phyloP scores from a whole-genome alignment of 2,113 vertebrate species.

The Silurus asotus region DNA sequence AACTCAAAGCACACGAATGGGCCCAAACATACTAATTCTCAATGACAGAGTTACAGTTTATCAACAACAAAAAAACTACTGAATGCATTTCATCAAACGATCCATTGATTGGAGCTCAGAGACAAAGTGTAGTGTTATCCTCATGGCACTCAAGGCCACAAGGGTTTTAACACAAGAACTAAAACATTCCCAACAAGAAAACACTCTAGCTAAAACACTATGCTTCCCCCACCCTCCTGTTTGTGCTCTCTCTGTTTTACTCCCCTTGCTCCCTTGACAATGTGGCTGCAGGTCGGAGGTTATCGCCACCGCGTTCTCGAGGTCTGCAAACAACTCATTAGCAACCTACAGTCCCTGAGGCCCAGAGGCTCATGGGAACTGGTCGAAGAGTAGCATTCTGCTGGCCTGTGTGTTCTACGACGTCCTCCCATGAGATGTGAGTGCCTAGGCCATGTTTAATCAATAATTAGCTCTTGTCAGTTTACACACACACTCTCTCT shows the following conservation, averaged over 20 bases:
- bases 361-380: constrained; percentile 68
- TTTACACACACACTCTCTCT: constrained; percentile 56
- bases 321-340: constrained; percentile 81
- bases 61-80: constrained; percentile 50
- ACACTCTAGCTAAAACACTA: constrained; percentile 48
- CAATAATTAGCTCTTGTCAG: constrained; percentile 77
- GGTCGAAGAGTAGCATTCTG: constrained; percentile 64
- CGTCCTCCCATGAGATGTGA: constrained; percentile 66
- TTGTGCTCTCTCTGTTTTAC: constrained; percentile 47
- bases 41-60: constrained; percentile 55
- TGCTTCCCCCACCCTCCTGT: constrained; percentile 36
- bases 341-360: constrained; percentile 64
- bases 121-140: constrained; percentile 49
- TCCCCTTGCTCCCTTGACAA: constrained; percentile 66
- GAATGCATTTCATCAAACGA: constrained; percentile 47
- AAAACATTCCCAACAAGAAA: constrained; percentile 49
- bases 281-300: constrained; percentile 70
- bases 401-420: constrained; percentile 69
- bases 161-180: constrained; percentile 53
- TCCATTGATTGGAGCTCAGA: constrained; percentile 42
- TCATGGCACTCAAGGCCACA: constrained; percentile 46
- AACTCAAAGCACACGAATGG: constrained; percentile 16
- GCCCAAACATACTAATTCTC: constrained; percentile 39
- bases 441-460: constrained; percentile 73
- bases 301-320: constrained; percentile 71